Evolutionary conservation across 2,113 vertebrate genomes (phyloP), one percentile per base, ranked within the genome.

Genomic region (Psittacara wagleri): DNA sequence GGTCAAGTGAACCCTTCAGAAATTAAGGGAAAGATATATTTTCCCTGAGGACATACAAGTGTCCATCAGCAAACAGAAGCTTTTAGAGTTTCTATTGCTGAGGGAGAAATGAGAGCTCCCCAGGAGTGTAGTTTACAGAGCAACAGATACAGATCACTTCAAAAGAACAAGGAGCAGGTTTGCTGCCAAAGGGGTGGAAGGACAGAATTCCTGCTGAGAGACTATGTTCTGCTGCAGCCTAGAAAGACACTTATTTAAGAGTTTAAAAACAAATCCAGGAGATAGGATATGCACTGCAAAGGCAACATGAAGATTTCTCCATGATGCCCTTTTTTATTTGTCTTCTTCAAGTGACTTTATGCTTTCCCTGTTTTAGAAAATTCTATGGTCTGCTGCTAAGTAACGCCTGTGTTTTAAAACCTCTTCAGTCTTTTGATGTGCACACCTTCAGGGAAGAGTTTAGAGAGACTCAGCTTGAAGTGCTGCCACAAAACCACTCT

Each of bases 141-240:
- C 51, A 73, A 41, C 24, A 64, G 25, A 27, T 9, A 37, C 0
- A 3, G n/a, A 24, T 51, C 1, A 0, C 31, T 49, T 86, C 63
- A 73, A 64, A 77, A 44, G 23, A 54, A 2, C 17, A 59, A 54
- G 28, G 9, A 83, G 27, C 8, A 79, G 39, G 16, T 23, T 27
- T 0, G 0, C 28, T 7, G 86, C 52, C 41, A 29, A 33, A 76
- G 13, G 13, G 6, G 1, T 48, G 8, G 33, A 72, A 62, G 11
- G 41, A 66, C 1, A 6, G 33, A 83, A 91, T 55, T 86, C 35
- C 49, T 67, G 15, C 33, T 62, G 44, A 41, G 7, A 37, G 43
- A 24, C 9, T 78, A 17, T 62, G 8, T 22, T 83, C 31, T 72
- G 41, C 67, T 83, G 24, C 62, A 49, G 14, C 31, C 48, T 63